Percentiles rank a stretch among this genome's conserved stretches.
Conservation (phyloP, 2,888 invertebrate genomes). For the Drosophila fulvimacula region DNA sequence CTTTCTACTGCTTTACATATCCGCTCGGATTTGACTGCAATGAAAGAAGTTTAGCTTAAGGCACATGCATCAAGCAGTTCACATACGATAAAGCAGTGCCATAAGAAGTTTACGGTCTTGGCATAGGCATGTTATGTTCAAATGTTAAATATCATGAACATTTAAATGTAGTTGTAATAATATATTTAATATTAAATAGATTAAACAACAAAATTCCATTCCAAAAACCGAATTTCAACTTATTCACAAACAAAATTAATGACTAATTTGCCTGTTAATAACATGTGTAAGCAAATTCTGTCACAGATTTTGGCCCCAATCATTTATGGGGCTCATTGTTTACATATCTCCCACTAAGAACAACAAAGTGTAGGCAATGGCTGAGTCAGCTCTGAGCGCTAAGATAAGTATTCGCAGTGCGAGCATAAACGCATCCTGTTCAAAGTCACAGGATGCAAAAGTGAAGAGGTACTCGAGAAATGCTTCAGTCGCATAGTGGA, state of each 20-base stretch:
- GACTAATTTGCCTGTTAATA: slow-evolving; percentile 6
- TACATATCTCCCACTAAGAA: slow-evolving; percentile 32
- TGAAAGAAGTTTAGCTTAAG: slow-evolving; percentile 1
- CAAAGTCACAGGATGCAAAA: slow-evolving; percentile 76
- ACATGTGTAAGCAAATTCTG: slow-evolving; percentile 15
- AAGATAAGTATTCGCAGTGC: slow-evolving; percentile 19
- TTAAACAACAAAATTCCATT: not conserved
- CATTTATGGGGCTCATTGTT: slow-evolving; percentile 62
- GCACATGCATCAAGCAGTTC: slow-evolving; percentile 21
- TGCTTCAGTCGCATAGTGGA: slow-evolving; percentile 59
- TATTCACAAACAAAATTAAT: not conserved
- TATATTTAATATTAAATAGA: too few relatives aligned
- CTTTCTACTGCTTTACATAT: not conserved
- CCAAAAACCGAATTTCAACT: not conserved
- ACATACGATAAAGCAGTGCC: slow-evolving; percentile 34
- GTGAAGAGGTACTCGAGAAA: slow-evolving; percentile 75
- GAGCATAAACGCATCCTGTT: slow-evolving; percentile 71
- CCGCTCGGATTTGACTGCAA: not conserved
- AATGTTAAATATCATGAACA: not conserved
- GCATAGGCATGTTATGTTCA: not conserved
- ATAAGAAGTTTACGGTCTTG: slow-evolving; percentile 2
- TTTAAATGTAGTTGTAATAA: not conserved
- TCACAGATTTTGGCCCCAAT: slow-evolving; percentile 41
- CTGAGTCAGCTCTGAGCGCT: slow-evolving; percentile 48
- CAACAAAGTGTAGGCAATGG: slow-evolving; percentile 22